phyloP scores from a whole-genome alignment of 30 jellyfish, hydroid and myxozoan species.

The Chironex yamaguchii region DNA sequence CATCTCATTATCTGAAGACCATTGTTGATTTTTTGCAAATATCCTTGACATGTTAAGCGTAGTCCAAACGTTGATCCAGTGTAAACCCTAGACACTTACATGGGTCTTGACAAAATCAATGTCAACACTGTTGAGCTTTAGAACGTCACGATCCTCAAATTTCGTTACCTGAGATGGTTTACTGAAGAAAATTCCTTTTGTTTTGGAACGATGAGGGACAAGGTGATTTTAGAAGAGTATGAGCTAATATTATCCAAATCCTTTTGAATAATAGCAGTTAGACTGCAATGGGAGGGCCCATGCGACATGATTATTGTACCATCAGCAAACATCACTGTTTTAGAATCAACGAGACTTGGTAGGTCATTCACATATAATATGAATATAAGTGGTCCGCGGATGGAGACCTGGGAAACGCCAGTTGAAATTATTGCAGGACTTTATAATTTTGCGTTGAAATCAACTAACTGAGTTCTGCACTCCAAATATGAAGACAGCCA shows the following conservation, averaged over 20 bases:
- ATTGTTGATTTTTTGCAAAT: neutral
- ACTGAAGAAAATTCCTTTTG: conserved; percentile 9
- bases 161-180: neutral
- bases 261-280: conserved; percentile 13
- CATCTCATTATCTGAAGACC: neutral
- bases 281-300: too few species aligned
- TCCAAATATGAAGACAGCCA: conserved; percentile 5
- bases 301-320: too few species aligned
- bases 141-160: neutral
- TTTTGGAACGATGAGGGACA: conserved; percentile 5
- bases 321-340: too few species aligned
- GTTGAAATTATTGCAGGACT: neutral
- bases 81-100: conserved; percentile 24
- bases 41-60: too few species aligned
- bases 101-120: conserved; percentile 1
- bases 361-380: too few species aligned
- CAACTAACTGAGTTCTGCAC: neutral
- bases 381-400: conserved; percentile 7
- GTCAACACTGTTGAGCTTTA: neutral
- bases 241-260: neutral
- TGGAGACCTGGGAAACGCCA: conserved; percentile 18
- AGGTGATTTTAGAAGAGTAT: conserved; percentile 2
- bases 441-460: neutral
- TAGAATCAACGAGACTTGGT: too few species aligned
- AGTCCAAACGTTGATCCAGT: conserved; percentile 18